Conservation (phyloP, 2,113 vertebrate species). For the Sylvilagus bachmani region DNA sequence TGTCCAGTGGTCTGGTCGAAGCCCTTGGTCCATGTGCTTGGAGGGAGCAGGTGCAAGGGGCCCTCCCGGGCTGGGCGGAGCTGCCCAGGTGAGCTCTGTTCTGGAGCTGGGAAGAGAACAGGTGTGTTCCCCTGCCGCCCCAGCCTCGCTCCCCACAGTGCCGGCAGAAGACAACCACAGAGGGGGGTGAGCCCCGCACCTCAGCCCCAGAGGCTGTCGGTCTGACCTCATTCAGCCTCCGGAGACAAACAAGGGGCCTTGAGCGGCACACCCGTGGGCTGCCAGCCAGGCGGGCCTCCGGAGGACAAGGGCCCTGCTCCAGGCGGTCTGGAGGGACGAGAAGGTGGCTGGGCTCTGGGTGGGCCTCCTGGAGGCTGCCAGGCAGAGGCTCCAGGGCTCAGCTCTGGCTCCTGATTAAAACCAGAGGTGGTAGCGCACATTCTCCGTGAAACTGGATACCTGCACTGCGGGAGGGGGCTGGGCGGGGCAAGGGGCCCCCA, state of each 20-base stretch:
- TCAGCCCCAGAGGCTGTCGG: not conserved
- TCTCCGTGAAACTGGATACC: slow-evolving; percentile 72
- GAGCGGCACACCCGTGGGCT: not conserved
- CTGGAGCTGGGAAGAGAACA: not conserved
- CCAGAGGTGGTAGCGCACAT: slow-evolving; percentile 66
- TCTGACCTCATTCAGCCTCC: not conserved
- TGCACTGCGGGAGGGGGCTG: not conserved
- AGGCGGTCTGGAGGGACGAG: not conserved
- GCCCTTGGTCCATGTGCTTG: not conserved
- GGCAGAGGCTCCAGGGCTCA: not conserved
- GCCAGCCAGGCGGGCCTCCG: not conserved
- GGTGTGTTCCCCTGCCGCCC: not conserved
- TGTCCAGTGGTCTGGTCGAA: not conserved
- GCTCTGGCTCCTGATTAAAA: slow-evolving; percentile 76
- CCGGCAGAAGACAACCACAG: not conserved
- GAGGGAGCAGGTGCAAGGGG: not conserved
- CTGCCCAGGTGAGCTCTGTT: not conserved
- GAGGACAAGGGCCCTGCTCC: not conserved
- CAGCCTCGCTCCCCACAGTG: not conserved
- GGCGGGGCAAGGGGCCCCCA: not conserved
- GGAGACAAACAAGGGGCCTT: not conserved
- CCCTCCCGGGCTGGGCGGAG: not conserved
- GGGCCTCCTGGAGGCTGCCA: not conserved
- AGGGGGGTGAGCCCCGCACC: not conserved
- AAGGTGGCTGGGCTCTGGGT: not conserved